Evolutionary conservation across 2,888 invertebrate genomes (phyloP).

Genomic region (Vanessa cardui): DNA sequence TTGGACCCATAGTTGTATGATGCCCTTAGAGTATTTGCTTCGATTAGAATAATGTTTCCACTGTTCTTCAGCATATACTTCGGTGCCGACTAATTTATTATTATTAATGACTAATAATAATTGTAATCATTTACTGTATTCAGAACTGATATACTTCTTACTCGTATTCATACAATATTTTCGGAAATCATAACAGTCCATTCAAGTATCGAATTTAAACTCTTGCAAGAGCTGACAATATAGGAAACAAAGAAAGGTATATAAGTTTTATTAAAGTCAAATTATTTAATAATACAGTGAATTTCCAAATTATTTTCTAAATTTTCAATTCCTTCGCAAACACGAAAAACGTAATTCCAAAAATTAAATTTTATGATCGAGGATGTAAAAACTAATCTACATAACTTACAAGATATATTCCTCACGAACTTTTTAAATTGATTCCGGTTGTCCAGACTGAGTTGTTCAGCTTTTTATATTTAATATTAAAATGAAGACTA

Average conservation of each 20-base stretch:
- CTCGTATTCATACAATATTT: not conserved
- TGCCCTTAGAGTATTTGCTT: not conserved
- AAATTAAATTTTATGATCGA: not conserved
- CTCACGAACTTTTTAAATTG: slow-evolving; percentile 68
- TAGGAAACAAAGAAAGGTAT: too few species aligned
- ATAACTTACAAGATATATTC: slow-evolving; percentile 48
- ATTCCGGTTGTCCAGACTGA: slow-evolving; percentile 50
- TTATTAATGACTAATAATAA: not conserved
- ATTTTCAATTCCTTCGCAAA: too few species aligned
- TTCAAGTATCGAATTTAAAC: not conserved
- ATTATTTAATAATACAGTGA: too few species aligned
- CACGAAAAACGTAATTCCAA: too few species aligned
- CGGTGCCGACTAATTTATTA: not conserved
- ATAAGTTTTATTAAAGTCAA: too few species aligned
- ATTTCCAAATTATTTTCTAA: too few species aligned
- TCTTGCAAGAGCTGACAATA: too few species aligned
- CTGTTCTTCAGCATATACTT: not conserved
- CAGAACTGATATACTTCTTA: too few species aligned
- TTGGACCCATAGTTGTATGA: not conserved
- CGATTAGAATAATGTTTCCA: not conserved
- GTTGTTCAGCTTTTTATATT: slow-evolving; percentile 42
- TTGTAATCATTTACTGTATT: not conserved
- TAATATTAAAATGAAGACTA: slow-evolving; percentile 23
- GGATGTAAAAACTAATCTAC: slow-evolving; percentile 15
- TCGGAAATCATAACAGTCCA: not conserved